Conservation (phyloP, 2,113 vertebrate genomes). For the Etheostoma cragini region DNA sequence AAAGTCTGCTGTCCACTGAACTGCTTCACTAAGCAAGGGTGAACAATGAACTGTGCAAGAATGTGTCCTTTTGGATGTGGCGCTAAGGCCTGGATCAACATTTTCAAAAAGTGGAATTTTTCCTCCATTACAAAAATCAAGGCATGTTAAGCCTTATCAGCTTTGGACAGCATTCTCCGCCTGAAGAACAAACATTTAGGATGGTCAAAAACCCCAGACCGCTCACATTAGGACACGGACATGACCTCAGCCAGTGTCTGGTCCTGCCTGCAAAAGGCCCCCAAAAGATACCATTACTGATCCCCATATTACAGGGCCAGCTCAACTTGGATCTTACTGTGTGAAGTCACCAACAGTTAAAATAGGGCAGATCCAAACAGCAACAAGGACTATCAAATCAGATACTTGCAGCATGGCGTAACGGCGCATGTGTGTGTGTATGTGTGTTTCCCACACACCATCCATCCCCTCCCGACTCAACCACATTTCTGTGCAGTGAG, state of each 20-base stretch:
- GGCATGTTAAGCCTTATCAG: neutral
- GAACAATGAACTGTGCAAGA: neutral
- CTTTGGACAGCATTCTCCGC: neutral
- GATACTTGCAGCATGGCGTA: conserved; percentile 77
- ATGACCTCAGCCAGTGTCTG: conserved; percentile 12
- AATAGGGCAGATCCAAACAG: conserved; percentile 75
- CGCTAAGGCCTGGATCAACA: neutral
- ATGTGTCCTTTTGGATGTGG: neutral
- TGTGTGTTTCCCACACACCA: conserved; percentile 16
- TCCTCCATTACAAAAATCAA: neutral
- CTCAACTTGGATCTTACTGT: conserved; percentile 64
- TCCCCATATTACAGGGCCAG: conserved; percentile 48
- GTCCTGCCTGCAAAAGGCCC: conserved; percentile 23
- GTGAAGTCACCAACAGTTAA: conserved; percentile 76
- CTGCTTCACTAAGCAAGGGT: neutral
- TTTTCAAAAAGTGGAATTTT: neutral
- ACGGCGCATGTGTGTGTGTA: conserved; percentile 21
- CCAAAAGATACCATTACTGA: conserved; percentile 49
- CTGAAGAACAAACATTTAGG: neutral
- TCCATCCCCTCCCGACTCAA: conserved; percentile 33
- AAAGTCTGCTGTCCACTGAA: conserved; percentile 1
- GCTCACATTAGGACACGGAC: neutral
- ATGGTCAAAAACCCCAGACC: neutral
- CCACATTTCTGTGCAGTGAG: conserved; percentile 72
- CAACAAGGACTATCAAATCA: conserved; percentile 76